Evolutionary conservation across 2,797 vertebrate species (phyloP).

Genomic region (Myotis myotis): DNA sequence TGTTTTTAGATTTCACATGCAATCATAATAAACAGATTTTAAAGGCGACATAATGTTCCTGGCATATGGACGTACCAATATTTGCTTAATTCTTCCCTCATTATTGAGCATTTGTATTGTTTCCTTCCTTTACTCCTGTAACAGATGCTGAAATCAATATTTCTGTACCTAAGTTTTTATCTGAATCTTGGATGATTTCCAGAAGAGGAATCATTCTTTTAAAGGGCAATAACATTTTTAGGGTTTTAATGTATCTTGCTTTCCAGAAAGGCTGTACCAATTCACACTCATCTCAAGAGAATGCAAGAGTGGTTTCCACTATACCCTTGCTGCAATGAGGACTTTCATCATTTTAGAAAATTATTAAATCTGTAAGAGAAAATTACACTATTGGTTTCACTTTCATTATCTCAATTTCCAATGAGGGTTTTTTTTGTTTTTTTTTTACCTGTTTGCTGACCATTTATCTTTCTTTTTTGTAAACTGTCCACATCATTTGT

Average conservation of each 20-base stretch:
- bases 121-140: slow-evolving; percentile 24
- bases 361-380: slow-evolving; percentile 20
- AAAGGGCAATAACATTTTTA: slow-evolving; percentile 37
- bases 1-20: not conserved
- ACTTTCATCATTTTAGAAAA: slow-evolving; percentile 31
- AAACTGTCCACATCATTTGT: not conserved
- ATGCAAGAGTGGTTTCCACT: not conserved
- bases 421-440: not conserved
- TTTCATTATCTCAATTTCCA: slow-evolving; percentile 13
- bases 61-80: not conserved
- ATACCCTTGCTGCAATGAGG: not conserved
- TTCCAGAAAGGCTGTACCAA: slow-evolving; percentile 41
- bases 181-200: slow-evolving; percentile 40
- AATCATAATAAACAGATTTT: slow-evolving; percentile 30
- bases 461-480: not conserved
- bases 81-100: slow-evolving; percentile 32
- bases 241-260: slow-evolving; percentile 31
- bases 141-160: slow-evolving; percentile 35
- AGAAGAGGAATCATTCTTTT: slow-evolving; percentile 39
- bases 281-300: slow-evolving; percentile 24
- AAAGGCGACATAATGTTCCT: slow-evolving; percentile 35
- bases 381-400: not conserved
- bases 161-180: slow-evolving; percentile 25
- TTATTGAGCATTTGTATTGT: slow-evolving; percentile 37
- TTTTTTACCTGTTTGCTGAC: slow-evolving; percentile 7